Percentiles rank a stretch among this genome's conserved stretches.
Conservation (phyloP, 2,888 invertebrate species). For the Andrena haemorrhoa region DNA sequence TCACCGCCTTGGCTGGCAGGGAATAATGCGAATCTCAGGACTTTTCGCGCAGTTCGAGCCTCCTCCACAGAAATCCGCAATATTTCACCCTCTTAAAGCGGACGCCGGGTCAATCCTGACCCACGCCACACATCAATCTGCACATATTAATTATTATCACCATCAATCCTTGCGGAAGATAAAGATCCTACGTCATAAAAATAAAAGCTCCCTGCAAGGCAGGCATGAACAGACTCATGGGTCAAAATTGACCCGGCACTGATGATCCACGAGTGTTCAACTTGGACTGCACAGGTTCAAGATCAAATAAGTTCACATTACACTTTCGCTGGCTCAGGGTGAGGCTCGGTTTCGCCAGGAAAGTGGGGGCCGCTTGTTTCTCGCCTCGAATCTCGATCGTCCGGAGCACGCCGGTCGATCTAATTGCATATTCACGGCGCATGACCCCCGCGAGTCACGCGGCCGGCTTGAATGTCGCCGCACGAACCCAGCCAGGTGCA, state of each 20-base stretch:
- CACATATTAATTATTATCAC: too few relatives aligned
- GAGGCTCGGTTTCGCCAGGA: not conserved
- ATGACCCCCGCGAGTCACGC: conserved; percentile 39
- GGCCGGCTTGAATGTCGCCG: conserved; percentile 54
- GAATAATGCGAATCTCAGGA: conserved; percentile 60
- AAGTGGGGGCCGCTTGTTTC: not conserved
- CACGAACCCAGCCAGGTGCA: conserved; percentile 36
- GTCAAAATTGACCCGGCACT: too few relatives aligned
- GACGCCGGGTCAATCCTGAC: too few relatives aligned
- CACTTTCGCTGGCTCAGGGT: not conserved
- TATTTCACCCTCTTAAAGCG: too few relatives aligned
- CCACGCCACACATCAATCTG: too few relatives aligned
- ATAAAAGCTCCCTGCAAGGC: too few relatives aligned
- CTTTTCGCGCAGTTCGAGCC: conserved; percentile 20
- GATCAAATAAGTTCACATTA: not conserved
- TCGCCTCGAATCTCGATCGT: conserved; percentile 1
- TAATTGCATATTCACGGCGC: conserved; percentile 53
- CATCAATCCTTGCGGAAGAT: too few relatives aligned
- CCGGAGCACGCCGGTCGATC: conserved; percentile 9
- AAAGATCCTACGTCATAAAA: too few relatives aligned
- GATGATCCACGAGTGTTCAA: too few relatives aligned
- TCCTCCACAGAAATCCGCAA: conserved; percentile 26
- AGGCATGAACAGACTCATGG: too few relatives aligned
- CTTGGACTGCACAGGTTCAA: too few relatives aligned
- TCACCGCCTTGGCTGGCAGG: conserved; percentile 28